Percentiles rank a stretch among this genome's conserved stretches.
phyloP scores from a whole-genome alignment of 2,797 vertebrate genomes.

The Xenops minutus region DNA sequence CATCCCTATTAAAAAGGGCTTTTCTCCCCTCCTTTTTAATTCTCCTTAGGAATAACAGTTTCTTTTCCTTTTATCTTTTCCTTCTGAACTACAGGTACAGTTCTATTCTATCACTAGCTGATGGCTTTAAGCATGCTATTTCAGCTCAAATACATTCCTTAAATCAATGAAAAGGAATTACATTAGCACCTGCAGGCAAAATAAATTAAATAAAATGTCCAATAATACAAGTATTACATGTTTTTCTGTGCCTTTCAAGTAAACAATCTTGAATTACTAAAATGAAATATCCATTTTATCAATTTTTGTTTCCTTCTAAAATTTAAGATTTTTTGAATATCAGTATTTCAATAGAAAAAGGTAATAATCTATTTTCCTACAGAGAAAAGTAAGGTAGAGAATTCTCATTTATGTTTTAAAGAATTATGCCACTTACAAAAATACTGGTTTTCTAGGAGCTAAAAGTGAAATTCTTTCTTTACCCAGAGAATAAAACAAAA shows the following conservation, averaged over 20 bases:
- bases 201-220: conserved; percentile 56
- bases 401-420: background rate
- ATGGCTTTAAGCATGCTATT: conserved; percentile 62
- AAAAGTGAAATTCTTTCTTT: background rate
- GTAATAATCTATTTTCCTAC: background rate
- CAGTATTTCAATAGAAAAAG: background rate
- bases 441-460: background rate
- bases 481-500: background rate
- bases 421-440: background rate
- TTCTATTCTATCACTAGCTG: conserved; percentile 26
- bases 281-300: background rate
- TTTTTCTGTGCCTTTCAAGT: background rate
- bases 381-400: background rate
- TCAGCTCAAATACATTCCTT: conserved; percentile 49
- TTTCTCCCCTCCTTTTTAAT: conserved; percentile 17
- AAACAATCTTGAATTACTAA: background rate
- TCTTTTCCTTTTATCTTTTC: conserved; percentile 62
- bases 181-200: conserved; percentile 55
- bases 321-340: background rate
- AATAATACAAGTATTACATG: conserved; percentile 20
- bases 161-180: conserved; percentile 64
- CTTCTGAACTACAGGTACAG: conserved; percentile 32
- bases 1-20: conserved; percentile 55
- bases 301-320: background rate
- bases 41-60: conserved; percentile 22